Evolutionary conservation across 2,797 vertebrate genomes (phyloP).

Genomic region (Pipistrellus pipistrellus): DNA sequence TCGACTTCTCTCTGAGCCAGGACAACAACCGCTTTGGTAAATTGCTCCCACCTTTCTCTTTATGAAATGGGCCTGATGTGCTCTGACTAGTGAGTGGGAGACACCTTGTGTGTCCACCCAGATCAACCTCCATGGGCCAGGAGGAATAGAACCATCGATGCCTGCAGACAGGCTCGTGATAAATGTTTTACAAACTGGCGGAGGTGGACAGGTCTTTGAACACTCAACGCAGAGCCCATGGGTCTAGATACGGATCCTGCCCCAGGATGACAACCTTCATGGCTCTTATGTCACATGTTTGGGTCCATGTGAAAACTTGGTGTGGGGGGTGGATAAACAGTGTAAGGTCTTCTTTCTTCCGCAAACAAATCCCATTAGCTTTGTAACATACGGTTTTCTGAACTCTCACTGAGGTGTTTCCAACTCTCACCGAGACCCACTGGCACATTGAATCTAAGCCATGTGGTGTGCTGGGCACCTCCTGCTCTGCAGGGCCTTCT

Average conservation of each 20-base stretch:
- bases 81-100: conserved; percentile 94
- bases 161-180: conserved; percentile 94
- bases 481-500: conserved; percentile 82
- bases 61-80: conserved; percentile 94
- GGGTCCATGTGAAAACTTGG: conserved; percentile 95
- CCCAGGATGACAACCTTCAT: conserved; percentile 97
- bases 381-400: conserved; percentile 92
- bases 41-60: conserved; percentile 94
- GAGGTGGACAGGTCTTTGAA: conserved; percentile 94
- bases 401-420: conserved; percentile 89
- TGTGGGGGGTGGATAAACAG: conserved; percentile 92
- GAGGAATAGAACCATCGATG: conserved; percentile 94
- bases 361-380: conserved; percentile 93
- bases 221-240: conserved; percentile 96
- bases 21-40: conserved; percentile 95
- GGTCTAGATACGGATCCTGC: conserved; percentile 97
- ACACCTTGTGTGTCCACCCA: conserved; percentile 97
- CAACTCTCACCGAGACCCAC: conserved; percentile 87
- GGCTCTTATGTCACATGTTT: conserved; percentile 92
- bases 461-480: not conserved
- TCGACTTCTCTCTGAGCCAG: conserved; percentile 92
- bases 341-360: conserved; percentile 91
- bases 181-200: conserved; percentile 97
- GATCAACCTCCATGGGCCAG: conserved; percentile 96
- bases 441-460: conserved; percentile 48